Base-by-base conservation (phyloP, 2,888 invertebrate species). In the Rhimphoctona megacephalus region DNA sequence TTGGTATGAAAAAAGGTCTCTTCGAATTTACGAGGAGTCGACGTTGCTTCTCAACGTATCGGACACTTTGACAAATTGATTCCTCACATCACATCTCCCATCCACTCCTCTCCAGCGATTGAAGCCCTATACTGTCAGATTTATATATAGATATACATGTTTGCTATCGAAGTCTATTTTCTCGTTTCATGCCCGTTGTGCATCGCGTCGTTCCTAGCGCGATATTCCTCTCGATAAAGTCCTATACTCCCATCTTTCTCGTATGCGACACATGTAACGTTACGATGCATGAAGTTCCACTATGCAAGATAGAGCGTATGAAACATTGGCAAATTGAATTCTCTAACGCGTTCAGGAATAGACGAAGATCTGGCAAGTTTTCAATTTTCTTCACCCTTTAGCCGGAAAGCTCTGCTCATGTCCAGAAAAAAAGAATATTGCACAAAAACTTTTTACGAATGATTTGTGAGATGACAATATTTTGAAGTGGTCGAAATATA, bases 51-150 rank as follows among this genome's bases (percentile, higher is more conserved):
- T 78, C 78, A 72, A 61, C 72, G 83, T 72, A 54, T 78, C 66
- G 64, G 83, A 83, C 83, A 83, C 66, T 83, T 76, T 82, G 83
- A 83, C 83, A 83, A 83, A 83, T 83, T 83, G 83, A 66, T 83
- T 72, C 33, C 17, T 72, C 77, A 30, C 33, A n/a, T 64, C 52
- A 39, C 33, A 52, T 72, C 77, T 52, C 39, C 78, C 52, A 1
- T 43, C 64, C 14, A 11, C 30, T 30, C 17, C 30, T 17, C 30
- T 17, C 30, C 14, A 14, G 30, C 30, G 9, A 22, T 30, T 30
- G 22, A n/a, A 30, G 61, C 61, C 30, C 30, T 17, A 30, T 1
- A 61, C 30, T 5, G 61, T 30, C 61, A 61, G 2, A 5, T 46
- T 43, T 46, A 5, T 70, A 36, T 67, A 36, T 19, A 33, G 7